A percentile compares a stretch with the other conserved stretches of the same genome.
Conservation (phyloP, 92 coral and sea anemone species). For the Siderastrea siderea region DNA sequence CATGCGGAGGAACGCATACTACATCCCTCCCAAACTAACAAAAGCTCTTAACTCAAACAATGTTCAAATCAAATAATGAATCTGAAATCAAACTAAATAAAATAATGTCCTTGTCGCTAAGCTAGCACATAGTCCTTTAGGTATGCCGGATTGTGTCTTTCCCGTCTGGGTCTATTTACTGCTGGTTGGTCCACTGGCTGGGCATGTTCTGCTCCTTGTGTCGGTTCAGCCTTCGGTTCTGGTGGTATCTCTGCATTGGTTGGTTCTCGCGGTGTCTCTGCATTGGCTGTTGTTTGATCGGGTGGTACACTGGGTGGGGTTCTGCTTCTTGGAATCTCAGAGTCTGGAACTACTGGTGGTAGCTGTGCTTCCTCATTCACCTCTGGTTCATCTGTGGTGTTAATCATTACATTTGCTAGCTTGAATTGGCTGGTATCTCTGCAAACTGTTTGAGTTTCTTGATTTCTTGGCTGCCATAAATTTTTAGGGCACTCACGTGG, state of each 20-base stretch:
- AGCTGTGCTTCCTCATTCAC: conserved; percentile 24
- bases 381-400: conserved; percentile 57
- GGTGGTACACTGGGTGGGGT: conserved; percentile 19
- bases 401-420: conserved; percentile 55
- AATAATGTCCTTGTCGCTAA: background rate
- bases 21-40: conserved; percentile 13
- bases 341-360: conserved; percentile 30
- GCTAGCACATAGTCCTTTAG: conserved; percentile 14
- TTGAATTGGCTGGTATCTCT: conserved; percentile 66
- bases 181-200: conserved; percentile 23
- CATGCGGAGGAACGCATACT: conserved; percentile 9
- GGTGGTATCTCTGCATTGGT: conserved; percentile 21
- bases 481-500: conserved; percentile 69
- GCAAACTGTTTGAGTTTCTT: conserved; percentile 68
- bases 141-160: background rate
- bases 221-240: conserved; percentile 14
- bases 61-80: background rate
- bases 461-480: conserved; percentile 73
- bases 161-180: conserved; percentile 20
- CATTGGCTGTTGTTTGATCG: conserved; percentile 20
- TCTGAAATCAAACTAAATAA: background rate
- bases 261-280: conserved; percentile 12
- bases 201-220: conserved; percentile 27
- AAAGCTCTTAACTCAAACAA: background rate
- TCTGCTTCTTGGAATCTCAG: conserved; percentile 17